Evolutionary conservation across 2,888 invertebrate species (phyloP).

Genomic region (Cephus rjabovi): DNA sequence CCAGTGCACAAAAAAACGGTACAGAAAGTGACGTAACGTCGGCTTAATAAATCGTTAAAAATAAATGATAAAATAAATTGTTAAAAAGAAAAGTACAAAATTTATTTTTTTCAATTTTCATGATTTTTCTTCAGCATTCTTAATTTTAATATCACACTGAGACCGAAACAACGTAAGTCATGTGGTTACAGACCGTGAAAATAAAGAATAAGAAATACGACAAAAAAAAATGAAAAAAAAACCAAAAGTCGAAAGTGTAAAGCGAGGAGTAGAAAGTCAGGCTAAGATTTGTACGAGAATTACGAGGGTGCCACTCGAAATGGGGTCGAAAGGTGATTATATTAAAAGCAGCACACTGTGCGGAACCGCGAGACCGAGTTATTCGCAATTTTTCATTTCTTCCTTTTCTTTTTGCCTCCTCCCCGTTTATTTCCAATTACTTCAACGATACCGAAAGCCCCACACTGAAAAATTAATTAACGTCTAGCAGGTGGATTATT

Average conservation of each 20-base stretch:
- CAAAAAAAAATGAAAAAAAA: not conserved
- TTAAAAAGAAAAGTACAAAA: too few relatives aligned
- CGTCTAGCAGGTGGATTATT: not conserved
- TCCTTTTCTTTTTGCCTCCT: not conserved
- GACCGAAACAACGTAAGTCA: not conserved
- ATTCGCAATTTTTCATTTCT: not conserved
- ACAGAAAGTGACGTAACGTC: too few relatives aligned
- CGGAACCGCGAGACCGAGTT: too few relatives aligned
- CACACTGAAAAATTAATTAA: not conserved
- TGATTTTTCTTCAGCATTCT: not conserved
- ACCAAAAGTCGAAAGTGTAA: not conserved
- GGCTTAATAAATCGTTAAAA: too few relatives aligned
- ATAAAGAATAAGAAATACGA: not conserved
- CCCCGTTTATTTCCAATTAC: not conserved
- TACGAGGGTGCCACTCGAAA: not conserved
- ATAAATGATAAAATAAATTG: too few relatives aligned
- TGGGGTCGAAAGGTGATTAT: not conserved
- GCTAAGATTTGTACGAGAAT: not conserved
- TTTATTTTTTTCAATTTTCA: not conserved
- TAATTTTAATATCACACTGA: not conserved
- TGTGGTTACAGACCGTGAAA: not conserved
- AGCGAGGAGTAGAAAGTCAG: not conserved
- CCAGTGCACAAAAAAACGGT: too few relatives aligned
- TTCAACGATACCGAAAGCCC: not conserved
- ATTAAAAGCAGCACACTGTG: not conserved